Evolutionary conservation across 2,113 vertebrate species (phyloP), one percentile per base, ranked within the genome.

Genomic region (Gallinago undulata): DNA sequence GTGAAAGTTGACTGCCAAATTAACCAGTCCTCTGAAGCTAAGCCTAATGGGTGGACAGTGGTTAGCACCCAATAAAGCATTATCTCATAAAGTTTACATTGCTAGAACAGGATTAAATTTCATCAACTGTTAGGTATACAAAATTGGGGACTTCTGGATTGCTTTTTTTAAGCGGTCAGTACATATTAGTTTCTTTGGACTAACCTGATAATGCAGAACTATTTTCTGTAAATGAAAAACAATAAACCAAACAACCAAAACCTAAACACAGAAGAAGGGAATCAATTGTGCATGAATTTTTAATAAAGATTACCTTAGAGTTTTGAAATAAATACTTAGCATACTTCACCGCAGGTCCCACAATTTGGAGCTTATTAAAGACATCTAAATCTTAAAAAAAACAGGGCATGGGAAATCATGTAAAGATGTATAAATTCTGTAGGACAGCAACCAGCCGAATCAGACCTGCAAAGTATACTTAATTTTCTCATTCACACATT

Each of bases 81-180:
- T 3, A 16, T 12, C 48, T 56, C 41, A 30, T 7, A 12, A 7
- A 53, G 33, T 11, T 2, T 1, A 18, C 13, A 1, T 19, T 18
- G 28, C 27, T 30, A 10, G 18, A 35, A 33, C 13, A 17, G 63
- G 28, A 31, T 18, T 23, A 10, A 31, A 59, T 28, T 53, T 39
- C 76, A 64, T 9, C 63, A 37, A 13, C 56, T 15, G 7, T 10
- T 6, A 39, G 37, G 25, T 27, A 9, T 1, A 8, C 3, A 4
- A 55, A 55, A 23, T 1, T 23, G 37, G 19, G 56, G 19, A 57
- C 21, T 45, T 31, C 41, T 35, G 43, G 14, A 4, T 24, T 7
- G 19, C 39, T 0, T 25, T 35, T 45, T 56, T 27, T 5, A 51
- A 68, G 80, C 35, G n/a, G 18, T 48, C 37, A 33, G 33, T 18